These are phyloP conservation scores for Invenusta paracnida DNA, from an alignment of 2,888 invertebrate genomes.

Conservation along the genomic window DNA sequence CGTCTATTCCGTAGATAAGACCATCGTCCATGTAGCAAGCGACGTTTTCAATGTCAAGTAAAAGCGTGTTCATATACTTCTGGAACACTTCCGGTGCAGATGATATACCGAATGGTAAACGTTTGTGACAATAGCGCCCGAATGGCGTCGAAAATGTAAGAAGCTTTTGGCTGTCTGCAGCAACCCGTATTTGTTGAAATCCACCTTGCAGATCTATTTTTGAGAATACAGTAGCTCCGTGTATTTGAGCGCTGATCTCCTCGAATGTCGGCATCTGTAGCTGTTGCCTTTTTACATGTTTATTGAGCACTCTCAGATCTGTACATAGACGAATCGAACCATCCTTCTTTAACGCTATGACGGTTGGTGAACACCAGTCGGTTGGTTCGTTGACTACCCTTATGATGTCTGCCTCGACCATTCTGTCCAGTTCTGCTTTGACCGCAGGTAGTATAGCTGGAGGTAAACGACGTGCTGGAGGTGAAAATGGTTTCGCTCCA, in stretches of 20 bases:
- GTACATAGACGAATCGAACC: background rate
- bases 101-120: slow-evolving; percentile 35
- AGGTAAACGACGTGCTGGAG: background rate
- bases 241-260: background rate
- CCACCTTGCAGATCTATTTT: background rate
- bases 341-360: slow-evolving; percentile 24
- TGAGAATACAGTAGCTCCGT: background rate
- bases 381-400: background rate
- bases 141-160: slow-evolving; percentile 26
- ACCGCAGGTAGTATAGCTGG: background rate
- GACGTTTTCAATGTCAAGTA: no score
- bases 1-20: background rate
- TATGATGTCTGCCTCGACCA: background rate
- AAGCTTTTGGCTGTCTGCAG: background rate
- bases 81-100: slow-evolving; percentile 38
- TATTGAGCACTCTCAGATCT: background rate
- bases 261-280: background rate
- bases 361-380: slow-evolving; percentile 13
- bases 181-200: slow-evolving; percentile 9
- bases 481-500: background rate
- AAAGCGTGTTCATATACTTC: background rate
- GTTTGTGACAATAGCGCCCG: slow-evolving; percentile 1
- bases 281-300: background rate
- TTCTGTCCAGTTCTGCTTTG: background rate
- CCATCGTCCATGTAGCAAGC: slow-evolving; percentile 28